A percentile compares a stretch with the other conserved stretches of the same genome.
These are phyloP conservation scores for Diplodus puntazzo DNA, from an alignment of 2,797 vertebrate species.

Conservation along the genomic window DNA sequence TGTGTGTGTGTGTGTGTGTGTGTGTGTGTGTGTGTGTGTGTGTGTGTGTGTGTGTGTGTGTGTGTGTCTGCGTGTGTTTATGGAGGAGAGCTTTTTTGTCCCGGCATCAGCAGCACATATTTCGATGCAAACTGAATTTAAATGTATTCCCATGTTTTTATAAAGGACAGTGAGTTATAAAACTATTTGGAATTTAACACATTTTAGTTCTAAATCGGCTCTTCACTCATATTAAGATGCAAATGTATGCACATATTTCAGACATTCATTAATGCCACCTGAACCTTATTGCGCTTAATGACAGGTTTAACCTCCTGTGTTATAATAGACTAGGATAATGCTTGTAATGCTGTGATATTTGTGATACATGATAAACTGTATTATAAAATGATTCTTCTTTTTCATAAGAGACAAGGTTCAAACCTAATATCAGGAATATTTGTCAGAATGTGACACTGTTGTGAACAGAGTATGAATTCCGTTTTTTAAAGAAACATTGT, in stretches of 20 bases:
- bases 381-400: not conserved
- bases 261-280: constrained; percentile 33
- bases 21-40: constrained; percentile 16
- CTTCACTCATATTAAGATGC: constrained; percentile 23
- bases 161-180: constrained; percentile 20
- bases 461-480: not conserved
- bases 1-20: constrained; percentile 8
- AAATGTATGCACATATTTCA: constrained; percentile 48
- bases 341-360: not conserved
- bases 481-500: not conserved
- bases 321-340: constrained; percentile 2
- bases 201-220: constrained; percentile 13
- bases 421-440: not conserved
- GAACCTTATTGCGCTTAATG: constrained; percentile 32
- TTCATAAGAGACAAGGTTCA: not conserved
- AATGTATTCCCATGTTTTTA: constrained; percentile 18
- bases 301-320: constrained; percentile 8
- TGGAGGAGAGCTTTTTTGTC: constrained; percentile 15
- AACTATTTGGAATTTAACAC: constrained; percentile 28
- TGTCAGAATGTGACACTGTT: not conserved
- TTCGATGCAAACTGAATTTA: constrained; percentile 54
- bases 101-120: constrained; percentile 33
- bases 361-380: not conserved
- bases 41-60: constrained; percentile 35
- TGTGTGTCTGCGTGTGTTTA: constrained; percentile 12